Conservation (phyloP, 2,888 invertebrate species). For the Clivina fossor region DNA sequence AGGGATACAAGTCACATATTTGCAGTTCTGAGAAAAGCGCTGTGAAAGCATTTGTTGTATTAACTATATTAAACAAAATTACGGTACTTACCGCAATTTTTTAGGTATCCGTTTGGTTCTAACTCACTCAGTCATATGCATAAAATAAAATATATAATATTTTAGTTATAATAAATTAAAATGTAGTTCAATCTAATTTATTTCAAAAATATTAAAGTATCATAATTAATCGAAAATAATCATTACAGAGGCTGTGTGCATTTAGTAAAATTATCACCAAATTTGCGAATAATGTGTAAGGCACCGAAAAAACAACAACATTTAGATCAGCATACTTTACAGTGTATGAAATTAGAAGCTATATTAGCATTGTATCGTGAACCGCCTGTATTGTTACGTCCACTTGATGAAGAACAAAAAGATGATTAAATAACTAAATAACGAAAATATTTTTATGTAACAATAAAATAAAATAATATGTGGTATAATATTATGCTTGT, state of each 20-base stretch:
- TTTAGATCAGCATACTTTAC: constrained; percentile 66
- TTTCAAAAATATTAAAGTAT: too few species aligned
- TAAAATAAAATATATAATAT: too few species aligned
- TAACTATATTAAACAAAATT: not conserved
- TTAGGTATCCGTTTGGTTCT: too few species aligned
- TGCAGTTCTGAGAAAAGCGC: not conserved
- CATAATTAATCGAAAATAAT: too few species aligned
- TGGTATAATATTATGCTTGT: too few species aligned
- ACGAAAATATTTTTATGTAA: too few species aligned
- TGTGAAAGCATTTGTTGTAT: not conserved
- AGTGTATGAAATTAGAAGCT: constrained; percentile 81
- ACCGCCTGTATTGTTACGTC: constrained; percentile 56
- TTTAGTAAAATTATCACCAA: constrained; percentile 88
- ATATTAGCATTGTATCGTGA: constrained; percentile 82
- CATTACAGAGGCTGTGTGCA: constrained; percentile 78
- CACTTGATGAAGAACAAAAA: constrained; percentile 53
- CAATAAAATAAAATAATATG: too few species aligned
- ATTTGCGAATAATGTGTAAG: constrained; percentile 81
- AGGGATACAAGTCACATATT: too few species aligned
- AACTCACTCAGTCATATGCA: too few species aligned
- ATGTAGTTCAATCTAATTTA: too few species aligned
- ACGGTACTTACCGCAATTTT: too few species aligned
- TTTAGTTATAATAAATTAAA: too few species aligned
- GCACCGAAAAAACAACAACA: constrained; percentile 78
- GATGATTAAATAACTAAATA: constrained; percentile 10